Evolutionary conservation across 2,888 invertebrate species (phyloP), one percentile per base, ranked within the genome.

Genomic region (Xanthostigma xanthostigma): DNA sequence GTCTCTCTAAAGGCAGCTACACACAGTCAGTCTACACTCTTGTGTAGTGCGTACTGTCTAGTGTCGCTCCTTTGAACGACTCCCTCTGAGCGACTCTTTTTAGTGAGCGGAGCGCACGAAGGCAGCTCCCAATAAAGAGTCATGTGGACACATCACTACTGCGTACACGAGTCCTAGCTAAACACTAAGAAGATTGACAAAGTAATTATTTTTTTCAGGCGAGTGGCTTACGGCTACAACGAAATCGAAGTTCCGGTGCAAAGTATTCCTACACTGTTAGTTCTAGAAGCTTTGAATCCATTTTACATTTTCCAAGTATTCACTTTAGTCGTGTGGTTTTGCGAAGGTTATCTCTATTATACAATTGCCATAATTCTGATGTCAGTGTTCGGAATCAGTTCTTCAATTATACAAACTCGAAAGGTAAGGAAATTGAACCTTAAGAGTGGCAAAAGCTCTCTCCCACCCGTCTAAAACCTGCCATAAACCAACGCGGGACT

Each of bases 231-330:
- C 63, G 92, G 92, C 0, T 67, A 76, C 27, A 93, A 93, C 67
- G 81, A 84, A 64, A 93, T 93, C 56, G 74, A 79, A 45, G 84
- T 93, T 37, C 85, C 86, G 5, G 79, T 89, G 44, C 79, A 82
- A 59, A 76, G 82, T 44, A 71, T 88, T 41, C 61, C 79, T 50
- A 80, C 80, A 0, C 70, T 92, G 11, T 70, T 91, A 1, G 76
- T 86, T 38, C 69, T 89, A 53, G 91, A 92, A 66, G 83, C 87
- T 36, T 77, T 95, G 57, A 92, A 93, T 67, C 94, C 95, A 4
- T 95, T 94, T 71, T 95, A 95, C 70, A 83, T 94, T 60, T 95
- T 95, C 72, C 95, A 95, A 78, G 65, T 93, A 54, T 89, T 91
- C 68, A 92, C 93, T 43, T 87, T 90, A 53, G 74, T 78, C 9